A percentile compares a stretch with the other conserved stretches of the same genome.
These are phyloP conservation scores for Hapalemur alaotrensis DNA, from an alignment of 2,797 vertebrate species.

Conservation along the genomic window DNA sequence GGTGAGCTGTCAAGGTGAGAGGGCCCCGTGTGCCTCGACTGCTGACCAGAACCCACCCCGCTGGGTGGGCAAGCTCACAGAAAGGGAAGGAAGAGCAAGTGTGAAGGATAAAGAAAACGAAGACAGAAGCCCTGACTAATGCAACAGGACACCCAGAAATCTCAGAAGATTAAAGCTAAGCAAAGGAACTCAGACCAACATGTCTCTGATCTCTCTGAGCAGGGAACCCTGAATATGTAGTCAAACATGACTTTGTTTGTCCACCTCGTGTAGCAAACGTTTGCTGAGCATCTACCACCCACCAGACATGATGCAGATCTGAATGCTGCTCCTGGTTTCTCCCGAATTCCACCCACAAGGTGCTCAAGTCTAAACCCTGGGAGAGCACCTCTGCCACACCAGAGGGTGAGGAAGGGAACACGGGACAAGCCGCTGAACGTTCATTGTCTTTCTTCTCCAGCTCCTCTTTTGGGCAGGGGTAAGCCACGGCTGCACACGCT, in stretches of 20 bases:
- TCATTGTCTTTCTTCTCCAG: background rate
- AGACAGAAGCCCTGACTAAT: background rate
- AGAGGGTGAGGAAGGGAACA: background rate
- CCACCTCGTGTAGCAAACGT: background rate
- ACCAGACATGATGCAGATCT: background rate
- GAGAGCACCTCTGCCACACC: background rate
- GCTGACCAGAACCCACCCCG: background rate
- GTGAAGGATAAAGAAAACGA: background rate
- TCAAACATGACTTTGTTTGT: background rate
- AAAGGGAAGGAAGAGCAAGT: background rate
- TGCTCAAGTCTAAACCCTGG: background rate
- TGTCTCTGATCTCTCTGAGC: background rate
- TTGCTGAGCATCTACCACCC: background rate
- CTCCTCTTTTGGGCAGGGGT: background rate
- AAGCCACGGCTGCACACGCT: background rate
- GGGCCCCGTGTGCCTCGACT: rapidly evolving
- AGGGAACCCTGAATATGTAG: background rate
- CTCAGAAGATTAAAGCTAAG: background rate
- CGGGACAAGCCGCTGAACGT: rapidly evolving
- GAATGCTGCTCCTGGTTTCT: background rate
- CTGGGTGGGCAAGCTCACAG: background rate
- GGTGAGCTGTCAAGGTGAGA: background rate
- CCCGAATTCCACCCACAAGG: background rate
- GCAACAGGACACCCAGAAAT: background rate
- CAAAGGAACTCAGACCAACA: background rate